Evolutionary conservation across 2,113 vertebrate genomes (phyloP).

Genomic region (Kryptolebias marmoratus): DNA sequence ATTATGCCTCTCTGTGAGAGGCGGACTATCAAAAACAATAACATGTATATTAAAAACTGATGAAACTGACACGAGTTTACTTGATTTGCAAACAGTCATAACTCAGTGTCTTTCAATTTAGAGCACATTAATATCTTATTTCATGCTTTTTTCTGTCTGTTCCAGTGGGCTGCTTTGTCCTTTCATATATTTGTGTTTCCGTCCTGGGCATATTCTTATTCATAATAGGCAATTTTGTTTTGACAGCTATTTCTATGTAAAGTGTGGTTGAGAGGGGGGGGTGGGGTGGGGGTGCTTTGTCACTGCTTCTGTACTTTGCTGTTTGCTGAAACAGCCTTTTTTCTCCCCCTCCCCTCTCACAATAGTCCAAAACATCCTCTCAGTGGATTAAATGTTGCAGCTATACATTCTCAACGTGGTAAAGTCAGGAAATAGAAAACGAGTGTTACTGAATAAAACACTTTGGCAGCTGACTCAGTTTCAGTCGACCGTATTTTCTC

Average conservation of each 20-base stretch:
- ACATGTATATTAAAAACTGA: slow-evolving; percentile 49
- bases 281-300: slow-evolving; percentile 26
- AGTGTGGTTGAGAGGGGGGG: slow-evolving; percentile 42
- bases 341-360: slow-evolving; percentile 34
- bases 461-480: slow-evolving; percentile 49
- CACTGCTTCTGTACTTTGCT: slow-evolving; percentile 63
- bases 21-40: slow-evolving; percentile 40
- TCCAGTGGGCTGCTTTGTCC: slow-evolving; percentile 65
- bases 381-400: slow-evolving; percentile 62
- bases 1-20: background rate
- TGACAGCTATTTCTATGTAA: slow-evolving; percentile 85
- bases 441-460: slow-evolving; percentile 16
- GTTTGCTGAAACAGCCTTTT: slow-evolving; percentile 78
- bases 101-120: slow-evolving; percentile 57
- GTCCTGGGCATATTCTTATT: slow-evolving; percentile 71
- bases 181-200: slow-evolving; percentile 66
- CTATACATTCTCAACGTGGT: slow-evolving; percentile 44
- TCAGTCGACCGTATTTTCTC: slow-evolving; percentile 43
- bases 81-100: slow-evolving; percentile 69
- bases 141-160: slow-evolving; percentile 66
- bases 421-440: slow-evolving; percentile 44
- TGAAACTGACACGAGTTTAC: slow-evolving; percentile 64
- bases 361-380: slow-evolving; percentile 67
- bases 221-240: slow-evolving; percentile 81
- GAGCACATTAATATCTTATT: slow-evolving; percentile 74